Percentiles rank a stretch among this genome's conserved stretches.
phyloP scores from a whole-genome alignment of 2,113 vertebrate genomes.

The Sapayoa aenigma region DNA sequence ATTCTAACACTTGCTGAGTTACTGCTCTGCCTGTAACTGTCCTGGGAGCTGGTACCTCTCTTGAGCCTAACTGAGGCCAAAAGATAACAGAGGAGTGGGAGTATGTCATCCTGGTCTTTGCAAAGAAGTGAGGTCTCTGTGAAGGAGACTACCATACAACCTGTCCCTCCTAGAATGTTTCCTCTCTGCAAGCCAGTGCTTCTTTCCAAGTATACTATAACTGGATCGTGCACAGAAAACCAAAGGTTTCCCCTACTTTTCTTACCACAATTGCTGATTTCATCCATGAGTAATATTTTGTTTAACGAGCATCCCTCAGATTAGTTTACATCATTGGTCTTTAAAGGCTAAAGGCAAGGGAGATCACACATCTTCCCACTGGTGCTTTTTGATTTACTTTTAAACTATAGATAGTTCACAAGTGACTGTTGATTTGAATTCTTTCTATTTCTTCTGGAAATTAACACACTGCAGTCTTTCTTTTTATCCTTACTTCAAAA shows the following conservation, averaged over 20 bases:
- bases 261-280: neutral
- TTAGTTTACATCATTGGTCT: neutral
- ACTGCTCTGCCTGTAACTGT: neutral
- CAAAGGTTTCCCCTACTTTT: neutral
- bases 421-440: neutral
- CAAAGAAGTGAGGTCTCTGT: neutral
- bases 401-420: neutral
- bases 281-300: neutral
- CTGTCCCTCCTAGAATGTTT: neutral
- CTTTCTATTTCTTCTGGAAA: neutral
- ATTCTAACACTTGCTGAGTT: neutral
- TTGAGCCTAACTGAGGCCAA: neutral
- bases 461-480: neutral
- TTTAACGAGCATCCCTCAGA: neutral
- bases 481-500: neutral
- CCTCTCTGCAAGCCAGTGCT: neutral
- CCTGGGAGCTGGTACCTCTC: neutral
- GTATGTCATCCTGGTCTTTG: neutral
- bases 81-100: neutral
- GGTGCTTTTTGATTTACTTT: neutral
- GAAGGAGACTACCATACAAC: neutral
- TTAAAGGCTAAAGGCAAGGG: neutral
- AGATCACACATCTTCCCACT: neutral
- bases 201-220: neutral
- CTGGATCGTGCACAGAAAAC: neutral